Base-by-base conservation (phyloP, 2,797 vertebrate species). In the Argyrosomus regius region DNA sequence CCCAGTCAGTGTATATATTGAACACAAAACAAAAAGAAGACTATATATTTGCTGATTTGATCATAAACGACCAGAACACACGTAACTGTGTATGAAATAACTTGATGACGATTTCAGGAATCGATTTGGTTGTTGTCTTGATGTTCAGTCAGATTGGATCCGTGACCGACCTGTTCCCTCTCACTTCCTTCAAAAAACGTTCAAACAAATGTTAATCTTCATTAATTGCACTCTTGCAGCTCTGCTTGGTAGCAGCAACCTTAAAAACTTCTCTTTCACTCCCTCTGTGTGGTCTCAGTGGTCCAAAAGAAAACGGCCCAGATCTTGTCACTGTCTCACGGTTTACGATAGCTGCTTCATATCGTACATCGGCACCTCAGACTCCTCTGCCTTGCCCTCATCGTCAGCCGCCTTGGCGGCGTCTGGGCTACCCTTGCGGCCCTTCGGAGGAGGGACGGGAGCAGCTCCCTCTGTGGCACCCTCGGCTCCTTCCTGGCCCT, bases 261-360 rank as follows among this genome's bases (percentile, higher is more conserved):
- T 24, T 50, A 17, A 22, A 58, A 43, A 5, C 57, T 24, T 61
- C 26, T 17, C 26, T 1, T 9, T 64, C 14, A 2, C n/a, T 57
- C 59, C 41, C 53, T 72, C 58, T 65, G 39, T 46, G 78, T 75
- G 74, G 78, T 87, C 80, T 85, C 77, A 75, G 79, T 72, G 60
- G 88, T 92, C 86, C 84, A 86, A 69, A 73, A 70, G 56, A 41
- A 84, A 79, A 70, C 39, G 45, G 46, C 35, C 10, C 67, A 53
- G 57, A 41, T 75, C 22, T 45, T 3, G 1, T 48, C 45, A 0
- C 24, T 28, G 62, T 63, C 60, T 54, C 18, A 0, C 1, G 5
- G 10, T 76, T 93, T 96, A 97, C 0, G 95, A 95, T 2, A 97
- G 94, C 88, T 96, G 97, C 89, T 99, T 99, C 93, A 99, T 96